Conservation (phyloP, 1,140 invertebrate genomes). For the Diuraphis noxia region DNA sequence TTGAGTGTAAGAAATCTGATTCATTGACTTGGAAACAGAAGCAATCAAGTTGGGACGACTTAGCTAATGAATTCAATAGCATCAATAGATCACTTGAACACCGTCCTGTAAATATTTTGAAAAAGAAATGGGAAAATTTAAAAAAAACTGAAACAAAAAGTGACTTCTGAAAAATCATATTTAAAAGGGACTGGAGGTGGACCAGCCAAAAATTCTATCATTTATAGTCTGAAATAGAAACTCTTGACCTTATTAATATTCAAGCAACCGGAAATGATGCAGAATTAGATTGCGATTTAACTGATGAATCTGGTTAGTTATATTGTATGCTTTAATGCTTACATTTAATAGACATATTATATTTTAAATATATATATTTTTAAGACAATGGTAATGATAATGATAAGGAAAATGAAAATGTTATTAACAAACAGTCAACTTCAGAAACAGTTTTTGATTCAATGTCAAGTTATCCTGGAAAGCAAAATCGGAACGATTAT, state of each 20-base stretch:
- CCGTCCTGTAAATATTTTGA: background rate
- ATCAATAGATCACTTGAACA: background rate
- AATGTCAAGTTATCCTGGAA: background rate
- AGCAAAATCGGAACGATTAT: background rate
- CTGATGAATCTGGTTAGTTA: background rate
- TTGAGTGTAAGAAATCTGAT: background rate
- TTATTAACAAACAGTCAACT: background rate
- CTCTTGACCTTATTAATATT: background rate
- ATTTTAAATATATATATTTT: too few species aligned
- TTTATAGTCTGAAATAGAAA: background rate
- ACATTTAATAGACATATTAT: too few species aligned
- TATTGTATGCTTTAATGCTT: background rate
- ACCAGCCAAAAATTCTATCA: background rate
- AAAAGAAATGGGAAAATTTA: background rate
- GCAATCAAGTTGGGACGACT: background rate
- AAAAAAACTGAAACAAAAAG: constrained; percentile 1
- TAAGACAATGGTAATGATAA: too few species aligned
- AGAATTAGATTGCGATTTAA: background rate
- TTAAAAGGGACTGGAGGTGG: background rate
- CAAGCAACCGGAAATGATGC: background rate
- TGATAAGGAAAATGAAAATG: too few species aligned
- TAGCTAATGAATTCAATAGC: background rate
- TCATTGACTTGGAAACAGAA: background rate
- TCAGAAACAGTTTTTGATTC: background rate
- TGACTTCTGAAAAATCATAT: background rate